phyloP scores from a whole-genome alignment of 2,888 invertebrate species.

The Microctonus aethiopoides region DNA sequence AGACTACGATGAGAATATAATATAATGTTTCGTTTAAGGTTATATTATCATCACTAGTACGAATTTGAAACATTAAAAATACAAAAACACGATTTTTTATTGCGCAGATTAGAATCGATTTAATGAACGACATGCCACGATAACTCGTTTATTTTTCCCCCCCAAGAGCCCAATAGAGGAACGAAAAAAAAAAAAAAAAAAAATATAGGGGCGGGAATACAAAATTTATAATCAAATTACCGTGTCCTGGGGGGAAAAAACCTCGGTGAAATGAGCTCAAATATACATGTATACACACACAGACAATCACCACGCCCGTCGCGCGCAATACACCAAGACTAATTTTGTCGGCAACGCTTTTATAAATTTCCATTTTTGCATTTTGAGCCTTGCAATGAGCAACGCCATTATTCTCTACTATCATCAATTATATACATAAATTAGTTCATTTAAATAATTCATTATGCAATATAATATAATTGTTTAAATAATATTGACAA shows the following conservation, averaged over 20 bases:
- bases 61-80: not conserved
- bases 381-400: constrained; percentile 30
- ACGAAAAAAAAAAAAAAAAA: too few relatives aligned
- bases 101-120: not conserved
- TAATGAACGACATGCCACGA: not conserved
- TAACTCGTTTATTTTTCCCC: constrained; percentile 17
- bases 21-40: not conserved
- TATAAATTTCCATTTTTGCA: constrained; percentile 46
- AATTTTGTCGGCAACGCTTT: constrained; percentile 50
- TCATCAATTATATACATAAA: not conserved
- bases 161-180: constrained; percentile 21
- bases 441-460: not conserved
- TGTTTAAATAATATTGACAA: too few relatives aligned
- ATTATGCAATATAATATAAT: not conserved
- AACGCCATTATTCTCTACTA: not conserved
- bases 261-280: not conserved
- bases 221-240: constrained; percentile 49
- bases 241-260: constrained; percentile 27
- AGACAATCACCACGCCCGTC: constrained; percentile 24
- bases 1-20: not conserved
- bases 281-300: not conserved
- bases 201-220: constrained; percentile 40
- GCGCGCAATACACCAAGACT: constrained; percentile 36
- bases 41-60: not conserved
- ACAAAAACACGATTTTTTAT: not conserved